Evolutionary conservation across 2,113 vertebrate genomes (phyloP), one percentile per base, ranked within the genome.

Genomic region (Apeltes quadracus): DNA sequence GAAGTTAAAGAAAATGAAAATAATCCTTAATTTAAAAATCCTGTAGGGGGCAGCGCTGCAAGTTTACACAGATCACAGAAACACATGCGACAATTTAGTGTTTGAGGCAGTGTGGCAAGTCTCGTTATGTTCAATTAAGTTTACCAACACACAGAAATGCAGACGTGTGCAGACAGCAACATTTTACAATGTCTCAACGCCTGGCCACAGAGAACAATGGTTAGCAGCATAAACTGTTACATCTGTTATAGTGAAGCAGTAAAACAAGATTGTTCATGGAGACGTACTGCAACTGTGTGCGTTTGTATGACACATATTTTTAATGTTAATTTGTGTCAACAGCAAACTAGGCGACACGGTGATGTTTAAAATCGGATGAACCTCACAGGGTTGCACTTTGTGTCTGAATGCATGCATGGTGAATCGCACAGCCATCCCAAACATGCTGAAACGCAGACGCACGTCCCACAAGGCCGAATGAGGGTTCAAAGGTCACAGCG

Each of bases 401-500:
- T 29, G 36, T 50, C n/a, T 80, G 22, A 20, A 13, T 36, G 20
- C 53, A 50, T 23, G 57, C 36, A 10, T 36, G 4, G 3, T 38
- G 38, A 58, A 36, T 23, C 15, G 20, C 32, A 46, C 8, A 11
- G 39, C 12, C 43, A 23, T 7, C 20, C 2, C 63, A n/a, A 15
- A 62, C 14, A 22, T 51, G 46, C 38, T 51, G 11, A 44, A 36
- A 50, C 61, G 51, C 15, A 53, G 29, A 27, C 34, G 4, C 12
- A 38, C 13, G 10, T 63, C 15, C 63, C 72, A 55, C 46, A 29
- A 63, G 57, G 18, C 53, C 69, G 20, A 75, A 44, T 25, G 10
- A 7, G 46, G 41, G 80, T 51, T 79, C 72, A 78, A 34, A 85
- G 82, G 77, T 87, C 69, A 57, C 11, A 3, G 14, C 48, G 14